Conservation (phyloP, 2,797 vertebrate species). For the Podarcis siculus region DNA sequence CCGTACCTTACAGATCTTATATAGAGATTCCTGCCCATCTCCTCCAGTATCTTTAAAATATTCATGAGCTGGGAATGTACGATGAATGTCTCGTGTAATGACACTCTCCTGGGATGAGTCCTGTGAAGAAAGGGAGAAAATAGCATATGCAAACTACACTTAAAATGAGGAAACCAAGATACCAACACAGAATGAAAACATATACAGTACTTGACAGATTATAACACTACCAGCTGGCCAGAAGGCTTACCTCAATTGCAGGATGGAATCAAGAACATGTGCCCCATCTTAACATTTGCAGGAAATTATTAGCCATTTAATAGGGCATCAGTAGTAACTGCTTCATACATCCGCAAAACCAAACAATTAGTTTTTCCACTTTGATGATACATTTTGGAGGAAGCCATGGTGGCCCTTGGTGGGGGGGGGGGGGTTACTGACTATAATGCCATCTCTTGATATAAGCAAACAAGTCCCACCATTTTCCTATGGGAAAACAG, state of each 20-base stretch:
- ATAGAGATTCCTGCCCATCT: constrained; percentile 96
- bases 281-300: constrained; percentile 24
- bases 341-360: constrained; percentile 34
- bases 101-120: constrained; percentile 93
- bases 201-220: constrained; percentile 34
- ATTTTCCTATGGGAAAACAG: too few relatives aligned
- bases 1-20: constrained; percentile 98
- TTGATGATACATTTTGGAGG: background rate
- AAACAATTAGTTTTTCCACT: background rate
- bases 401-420: background rate
- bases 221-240: background rate
- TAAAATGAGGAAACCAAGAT: constrained; percentile 34
- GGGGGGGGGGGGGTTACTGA: background rate
- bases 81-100: constrained; percentile 96
- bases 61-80: constrained; percentile 97
- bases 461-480: too few relatives aligned
- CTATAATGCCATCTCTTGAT: too few relatives aligned
- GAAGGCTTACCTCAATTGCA: background rate
- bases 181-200: background rate
- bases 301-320: constrained; percentile 43
- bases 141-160: constrained; percentile 3
- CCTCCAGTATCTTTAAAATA: constrained; percentile 97
- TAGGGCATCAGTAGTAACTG: constrained; percentile 4
- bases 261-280: background rate
- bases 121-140: constrained; percentile 69